A percentile compares a stretch with the other conserved stretches of the same genome.
phyloP scores from a whole-genome alignment of 30 jellyfish, hydroid and myxozoan species.

The Mastigias papua region DNA sequence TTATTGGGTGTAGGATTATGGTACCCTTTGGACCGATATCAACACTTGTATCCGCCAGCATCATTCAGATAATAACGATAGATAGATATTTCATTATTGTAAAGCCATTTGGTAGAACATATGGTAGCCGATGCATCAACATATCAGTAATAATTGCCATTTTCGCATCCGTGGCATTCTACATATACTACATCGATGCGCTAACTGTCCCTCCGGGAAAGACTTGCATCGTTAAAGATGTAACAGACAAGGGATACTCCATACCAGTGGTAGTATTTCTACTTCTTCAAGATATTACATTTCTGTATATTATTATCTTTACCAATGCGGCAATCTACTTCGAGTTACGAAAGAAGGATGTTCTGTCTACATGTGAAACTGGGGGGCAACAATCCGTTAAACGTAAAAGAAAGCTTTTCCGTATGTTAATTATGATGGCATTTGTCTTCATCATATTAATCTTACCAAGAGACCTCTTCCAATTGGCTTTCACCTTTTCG shows the following conservation, averaged over 20 bases:
- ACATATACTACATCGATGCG: constrained; percentile 58
- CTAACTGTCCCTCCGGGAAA: constrained; percentile 3
- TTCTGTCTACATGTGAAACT: constrained; percentile 10
- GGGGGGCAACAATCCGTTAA: constrained; percentile 32
- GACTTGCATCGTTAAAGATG: constrained; percentile 60
- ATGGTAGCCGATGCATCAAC: constrained; percentile 49
- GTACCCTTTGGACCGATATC: constrained; percentile 83
- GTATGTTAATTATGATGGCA: constrained; percentile 75
- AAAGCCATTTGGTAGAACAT: constrained; percentile 80
- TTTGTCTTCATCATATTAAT: constrained; percentile 67
- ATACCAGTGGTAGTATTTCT: constrained; percentile 64
- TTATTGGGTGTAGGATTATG: constrained; percentile 84
- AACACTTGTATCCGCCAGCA: constrained; percentile 80
- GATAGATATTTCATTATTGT: constrained; percentile 89
- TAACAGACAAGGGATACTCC: constrained; percentile 44
- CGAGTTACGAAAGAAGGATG: constrained; percentile 18
- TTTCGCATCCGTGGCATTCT: constrained; percentile 43
- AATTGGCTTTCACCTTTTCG: constrained; percentile 51
- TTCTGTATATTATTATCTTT: constrained; percentile 57
- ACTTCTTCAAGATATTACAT: constrained; percentile 68
- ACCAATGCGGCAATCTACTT: constrained; percentile 62
- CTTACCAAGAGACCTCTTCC: constrained; percentile 90
- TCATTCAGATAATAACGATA: constrained; percentile 79
- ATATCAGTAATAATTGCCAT: constrained; percentile 39
- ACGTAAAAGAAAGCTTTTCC: constrained; percentile 51